phyloP scores from a whole-genome alignment of 2,888 invertebrate genomes.

The Pegoplata infirma region DNA sequence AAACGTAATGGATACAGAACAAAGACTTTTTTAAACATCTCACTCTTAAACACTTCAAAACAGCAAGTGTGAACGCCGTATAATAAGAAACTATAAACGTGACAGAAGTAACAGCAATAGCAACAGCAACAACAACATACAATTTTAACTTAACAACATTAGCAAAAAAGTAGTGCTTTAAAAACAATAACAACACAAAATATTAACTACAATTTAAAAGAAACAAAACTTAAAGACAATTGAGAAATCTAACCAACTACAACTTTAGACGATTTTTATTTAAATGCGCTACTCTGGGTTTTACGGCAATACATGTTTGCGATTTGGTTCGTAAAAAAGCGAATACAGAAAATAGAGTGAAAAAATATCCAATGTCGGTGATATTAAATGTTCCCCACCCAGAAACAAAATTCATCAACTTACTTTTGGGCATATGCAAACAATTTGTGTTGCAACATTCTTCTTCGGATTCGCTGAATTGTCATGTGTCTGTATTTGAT shows the following conservation, averaged over 20 bases:
- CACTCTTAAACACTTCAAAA: too few relatives aligned
- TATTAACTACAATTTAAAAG: conserved; percentile 11
- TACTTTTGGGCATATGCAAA: too few relatives aligned
- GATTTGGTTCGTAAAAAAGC: background rate
- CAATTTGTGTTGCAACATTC: too few relatives aligned
- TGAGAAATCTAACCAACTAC: background rate
- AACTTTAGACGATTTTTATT: background rate
- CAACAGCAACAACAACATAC: background rate
- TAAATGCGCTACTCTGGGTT: background rate
- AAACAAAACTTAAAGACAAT: conserved; percentile 2
- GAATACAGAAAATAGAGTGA: too few relatives aligned
- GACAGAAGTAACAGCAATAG: conserved; percentile 24
- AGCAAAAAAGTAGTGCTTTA: background rate
- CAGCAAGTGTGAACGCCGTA: too few relatives aligned
- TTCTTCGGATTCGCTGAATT: too few relatives aligned
- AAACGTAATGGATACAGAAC: too few relatives aligned
- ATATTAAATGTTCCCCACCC: too few relatives aligned
- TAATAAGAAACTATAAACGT: conserved; percentile 43
- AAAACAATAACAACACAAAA: conserved; percentile 11
- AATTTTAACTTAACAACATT: background rate
- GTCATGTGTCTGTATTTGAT: too few relatives aligned
- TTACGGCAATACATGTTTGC: background rate
- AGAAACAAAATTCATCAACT: too few relatives aligned
- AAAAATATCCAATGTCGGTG: too few relatives aligned
- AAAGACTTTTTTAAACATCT: too few relatives aligned